A percentile compares a stretch with the other conserved stretches of the same genome.
Conservation (phyloP, 2,888 invertebrate genomes). For the Scaptomyza cyrtandrae region DNA sequence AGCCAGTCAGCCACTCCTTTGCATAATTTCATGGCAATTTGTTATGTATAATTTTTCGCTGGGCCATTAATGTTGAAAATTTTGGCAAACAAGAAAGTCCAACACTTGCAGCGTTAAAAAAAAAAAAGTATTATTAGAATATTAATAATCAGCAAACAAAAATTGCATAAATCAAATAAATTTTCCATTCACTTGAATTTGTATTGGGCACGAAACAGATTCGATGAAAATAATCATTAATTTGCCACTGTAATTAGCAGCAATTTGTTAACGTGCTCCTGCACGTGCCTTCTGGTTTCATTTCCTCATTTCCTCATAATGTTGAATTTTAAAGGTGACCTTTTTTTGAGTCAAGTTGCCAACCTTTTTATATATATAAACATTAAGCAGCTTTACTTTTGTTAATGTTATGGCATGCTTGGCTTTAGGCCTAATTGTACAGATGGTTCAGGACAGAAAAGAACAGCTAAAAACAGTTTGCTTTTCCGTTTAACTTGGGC, state of each 20-base stretch:
- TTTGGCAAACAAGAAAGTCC: conserved; percentile 22
- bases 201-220: background rate
- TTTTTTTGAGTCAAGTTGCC: background rate
- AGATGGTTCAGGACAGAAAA: conserved; percentile 1
- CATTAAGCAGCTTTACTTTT: conserved; percentile 47
- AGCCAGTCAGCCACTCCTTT: conserved; percentile 1
- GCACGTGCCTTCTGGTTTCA: background rate
- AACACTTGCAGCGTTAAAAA: conserved; percentile 10
- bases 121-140: conserved; percentile 7
- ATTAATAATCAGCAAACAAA: conserved; percentile 3
- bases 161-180: conserved; percentile 6
- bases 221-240: conserved; percentile 14
- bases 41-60: conserved; percentile 46
- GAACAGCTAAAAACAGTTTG: conserved; percentile 17
- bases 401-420: conserved; percentile 20
- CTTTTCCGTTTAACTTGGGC: background rate
- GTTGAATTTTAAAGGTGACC: too few species aligned
- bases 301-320: too few species aligned
- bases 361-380: conserved; percentile 27
- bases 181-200: background rate
- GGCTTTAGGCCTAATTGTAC: conserved; percentile 19
- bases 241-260: conserved; percentile 33
- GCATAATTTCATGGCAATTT: conserved; percentile 50
- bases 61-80: conserved; percentile 42
- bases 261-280: conserved; percentile 7